phyloP scores from a whole-genome alignment of 23 tunicate species.

The Clavelina lepadiformis region DNA sequence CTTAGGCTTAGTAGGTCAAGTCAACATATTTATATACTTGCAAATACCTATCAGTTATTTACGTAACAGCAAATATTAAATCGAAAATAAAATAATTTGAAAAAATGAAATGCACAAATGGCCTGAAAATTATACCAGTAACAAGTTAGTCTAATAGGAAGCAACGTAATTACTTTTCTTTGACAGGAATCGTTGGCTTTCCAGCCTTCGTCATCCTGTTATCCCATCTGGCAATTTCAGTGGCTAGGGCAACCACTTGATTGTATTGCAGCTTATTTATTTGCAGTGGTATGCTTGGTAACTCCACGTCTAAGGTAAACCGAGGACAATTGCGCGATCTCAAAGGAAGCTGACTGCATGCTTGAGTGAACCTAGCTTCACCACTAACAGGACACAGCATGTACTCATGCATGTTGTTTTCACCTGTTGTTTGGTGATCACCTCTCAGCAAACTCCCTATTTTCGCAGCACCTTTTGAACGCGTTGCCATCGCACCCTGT shows the following conservation, averaged over 20 bases:
- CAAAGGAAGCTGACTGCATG: conserved; percentile 39
- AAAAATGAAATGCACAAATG: conserved; percentile 3
- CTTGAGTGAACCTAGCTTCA: conserved; percentile 49
- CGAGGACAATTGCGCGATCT: conserved; percentile 40
- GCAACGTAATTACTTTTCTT: conserved; percentile 27
- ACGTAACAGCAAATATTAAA: no score
- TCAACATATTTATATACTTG: no score
- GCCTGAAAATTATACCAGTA: conserved; percentile 23
- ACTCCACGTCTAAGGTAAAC: conserved; percentile 34
- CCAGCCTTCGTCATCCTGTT: conserved; percentile 24
- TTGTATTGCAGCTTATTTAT: conserved; percentile 53
- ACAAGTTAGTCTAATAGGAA: background rate
- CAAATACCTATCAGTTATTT: no score
- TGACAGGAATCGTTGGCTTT: conserved; percentile 25
- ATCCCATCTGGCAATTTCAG: conserved; percentile 61
- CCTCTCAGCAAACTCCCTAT: no score
- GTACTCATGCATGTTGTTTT: no score
- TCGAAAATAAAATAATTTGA: no score
- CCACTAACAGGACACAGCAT: conserved; percentile 64
- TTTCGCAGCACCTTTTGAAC: no score
- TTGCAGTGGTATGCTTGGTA: conserved; percentile 25
- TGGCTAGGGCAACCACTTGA: conserved; percentile 44
- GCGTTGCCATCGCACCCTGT: no score
- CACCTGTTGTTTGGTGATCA: no score
- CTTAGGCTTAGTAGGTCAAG: no score